phyloP scores from a whole-genome alignment of 2,797 vertebrate genomes.

The Melanotaenia pygmaea region DNA sequence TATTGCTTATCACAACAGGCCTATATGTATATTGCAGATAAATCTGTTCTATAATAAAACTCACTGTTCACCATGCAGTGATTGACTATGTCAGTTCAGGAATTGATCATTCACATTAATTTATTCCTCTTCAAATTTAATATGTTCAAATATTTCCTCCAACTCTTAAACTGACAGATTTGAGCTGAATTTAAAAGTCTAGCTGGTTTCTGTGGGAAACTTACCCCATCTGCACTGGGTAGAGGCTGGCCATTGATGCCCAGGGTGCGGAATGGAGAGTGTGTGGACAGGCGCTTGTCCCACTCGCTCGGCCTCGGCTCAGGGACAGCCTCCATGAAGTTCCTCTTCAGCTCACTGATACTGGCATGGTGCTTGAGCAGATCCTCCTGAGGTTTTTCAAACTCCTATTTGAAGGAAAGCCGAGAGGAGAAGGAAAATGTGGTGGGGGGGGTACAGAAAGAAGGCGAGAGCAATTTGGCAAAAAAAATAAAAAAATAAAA shows the following conservation, averaged over 20 bases:
- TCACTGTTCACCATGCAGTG: not conserved
- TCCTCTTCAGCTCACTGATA: conserved; percentile 94
- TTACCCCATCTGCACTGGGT: conserved; percentile 90
- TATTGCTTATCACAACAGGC: too few species aligned
- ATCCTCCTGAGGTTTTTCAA: conserved; percentile 92
- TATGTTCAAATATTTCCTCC: not conserved
- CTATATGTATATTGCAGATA: not conserved
- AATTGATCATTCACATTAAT: conserved; percentile 6
- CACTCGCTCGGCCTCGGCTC: conserved; percentile 92
- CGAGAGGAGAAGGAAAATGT: not conserved
- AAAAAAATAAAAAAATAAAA: not conserved
- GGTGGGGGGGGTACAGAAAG: not conserved
- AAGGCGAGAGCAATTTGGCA: not conserved
- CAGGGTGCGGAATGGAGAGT: conserved; percentile 91
- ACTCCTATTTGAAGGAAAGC: conserved; percentile 80
- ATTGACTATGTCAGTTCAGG: conserved; percentile 31
- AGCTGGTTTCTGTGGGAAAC: conserved; percentile 59
- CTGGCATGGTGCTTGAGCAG: conserved; percentile 93
- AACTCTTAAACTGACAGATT: conserved; percentile 36
- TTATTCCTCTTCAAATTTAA: not conserved
- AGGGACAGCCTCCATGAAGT: conserved; percentile 93
- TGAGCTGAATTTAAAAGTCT: not conserved
- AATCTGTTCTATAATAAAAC: not conserved
- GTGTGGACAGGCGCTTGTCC: conserved; percentile 96
- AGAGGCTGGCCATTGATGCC: conserved; percentile 87